Base-by-base conservation (phyloP, 2,888 invertebrate species). In the Archaeoteleia sp. region DNA sequence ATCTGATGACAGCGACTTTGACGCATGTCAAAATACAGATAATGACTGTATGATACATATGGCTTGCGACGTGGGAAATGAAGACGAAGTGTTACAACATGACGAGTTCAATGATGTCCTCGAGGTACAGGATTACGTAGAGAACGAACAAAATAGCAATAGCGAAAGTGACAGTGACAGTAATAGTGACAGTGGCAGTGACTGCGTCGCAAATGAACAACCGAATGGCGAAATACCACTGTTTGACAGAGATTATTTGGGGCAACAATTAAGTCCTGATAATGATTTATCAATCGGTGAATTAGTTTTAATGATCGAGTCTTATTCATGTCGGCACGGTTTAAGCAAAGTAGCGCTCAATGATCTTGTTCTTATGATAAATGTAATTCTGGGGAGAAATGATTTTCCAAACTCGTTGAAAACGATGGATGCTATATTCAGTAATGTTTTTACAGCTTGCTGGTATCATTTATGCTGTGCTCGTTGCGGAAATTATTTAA, bases 381-480 rank as follows among this genome's bases (percentile, higher is more conserved):
- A 43, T 29, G 13, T 29, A 9, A 13, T 43, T 29, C 7, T 43
- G 14, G 29, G 15, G 8, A 1, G n/a, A 14, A 43, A 29, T 43
- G 5, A 43, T 6, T 43, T 43, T 43, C 43, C 43, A 1, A 13
- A n/a, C 5, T 29, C 43, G 2, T 15, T 43, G 9, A 2, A 14
- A 8, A 29, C 2, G 7, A 14, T 43, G 29, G 15, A 43, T 29
- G 7, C n/a, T 8, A 9, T 29, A 1, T 43, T 43, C 15, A 7
- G 7, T 3, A 13, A 43, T 25, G 43, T 43, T 27, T 43, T 29
- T 29, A 9, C 14, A 15, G 14, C 43, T 29, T 43, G 25, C 14
- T 43, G 43, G 43, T 43, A 43, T 29, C 43, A 43, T 15, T 43
- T 43, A 14, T 43, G 29, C 15, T 43, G 43, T 17, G 2, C 15